Percentiles rank a stretch among this genome's conserved stretches.
Evolutionary conservation across 2,113 vertebrate species (phyloP).

Genomic region (human (Homo sapiens)): GRCh38 chr2:122658001-122658500

Average conservation of each 20-base stretch:
- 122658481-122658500: not conserved
- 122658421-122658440: not conserved
- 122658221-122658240: not conserved
- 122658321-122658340: not conserved
- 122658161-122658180: not conserved
- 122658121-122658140: not conserved
- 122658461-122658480: not conserved
- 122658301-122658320: not conserved
- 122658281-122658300: not conserved
- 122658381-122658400: not conserved
- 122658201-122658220: not conserved
- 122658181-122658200: not conserved
- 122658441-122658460: not conserved
- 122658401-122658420: not conserved
- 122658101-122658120: not conserved
- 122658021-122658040: not conserved
- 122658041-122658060: accelerated
- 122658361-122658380: not conserved
- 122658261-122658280: not conserved
- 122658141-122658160: not conserved
- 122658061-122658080: not conserved
- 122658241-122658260: not conserved
- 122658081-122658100: not conserved
- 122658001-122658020: not conserved
- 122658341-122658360: not conserved